These are phyloP conservation scores for Baryphthengus martii DNA, from an alignment of 2,113 vertebrate genomes.

Conservation along the genomic window DNA sequence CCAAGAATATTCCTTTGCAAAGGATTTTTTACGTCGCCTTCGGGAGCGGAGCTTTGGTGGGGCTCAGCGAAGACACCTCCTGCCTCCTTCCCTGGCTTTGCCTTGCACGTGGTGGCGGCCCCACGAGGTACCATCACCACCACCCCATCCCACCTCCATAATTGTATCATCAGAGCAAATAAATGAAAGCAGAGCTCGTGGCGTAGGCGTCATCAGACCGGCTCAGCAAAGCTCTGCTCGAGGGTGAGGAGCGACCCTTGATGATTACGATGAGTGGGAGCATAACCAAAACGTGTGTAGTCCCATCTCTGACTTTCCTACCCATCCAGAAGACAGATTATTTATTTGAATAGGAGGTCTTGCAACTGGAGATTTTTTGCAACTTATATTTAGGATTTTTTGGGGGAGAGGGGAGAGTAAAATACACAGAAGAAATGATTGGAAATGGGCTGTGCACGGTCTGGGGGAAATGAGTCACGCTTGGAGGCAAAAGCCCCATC, in stretches of 20 bases:
- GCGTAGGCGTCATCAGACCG: background rate
- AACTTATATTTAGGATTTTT: background rate
- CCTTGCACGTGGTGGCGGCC: background rate
- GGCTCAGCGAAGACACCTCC: background rate
- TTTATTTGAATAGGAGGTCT: conserved; percentile 26
- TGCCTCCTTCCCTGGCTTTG: background rate
- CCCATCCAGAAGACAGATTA: background rate
- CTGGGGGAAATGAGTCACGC: accelerated
- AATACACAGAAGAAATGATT: background rate
- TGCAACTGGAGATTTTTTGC: background rate
- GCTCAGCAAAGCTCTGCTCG: background rate
- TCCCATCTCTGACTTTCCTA: background rate
- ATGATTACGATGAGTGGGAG: background rate
- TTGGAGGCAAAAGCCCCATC: background rate
- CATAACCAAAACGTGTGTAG: background rate
- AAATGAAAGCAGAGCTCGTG: background rate
- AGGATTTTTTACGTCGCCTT: background rate
- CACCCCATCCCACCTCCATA: background rate
- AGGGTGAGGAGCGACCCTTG: background rate
- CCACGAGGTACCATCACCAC: background rate
- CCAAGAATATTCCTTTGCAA: background rate
- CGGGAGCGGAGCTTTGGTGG: background rate
- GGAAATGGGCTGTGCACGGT: background rate
- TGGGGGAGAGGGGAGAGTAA: accelerated
- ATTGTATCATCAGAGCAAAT: background rate